A percentile compares a stretch with the other conserved stretches of the same genome.
Conservation (phyloP, 2,888 invertebrate genomes). For the Helobdella robusta region DNA sequence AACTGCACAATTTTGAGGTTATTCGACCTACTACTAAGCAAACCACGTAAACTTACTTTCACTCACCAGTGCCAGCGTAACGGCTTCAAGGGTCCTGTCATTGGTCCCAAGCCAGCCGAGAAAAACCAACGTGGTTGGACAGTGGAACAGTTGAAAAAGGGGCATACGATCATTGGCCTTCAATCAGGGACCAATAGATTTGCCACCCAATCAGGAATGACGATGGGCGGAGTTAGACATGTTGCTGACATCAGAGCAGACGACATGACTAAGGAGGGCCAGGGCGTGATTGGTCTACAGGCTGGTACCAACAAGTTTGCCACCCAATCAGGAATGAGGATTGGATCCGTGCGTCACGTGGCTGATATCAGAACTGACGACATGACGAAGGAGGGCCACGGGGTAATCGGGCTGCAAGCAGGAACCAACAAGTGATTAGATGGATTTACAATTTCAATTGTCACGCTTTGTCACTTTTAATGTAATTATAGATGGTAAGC, state of each 20-base stretch:
- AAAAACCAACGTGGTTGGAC: slow-evolving; percentile 41
- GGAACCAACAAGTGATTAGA: slow-evolving; percentile 24
- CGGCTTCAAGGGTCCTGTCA: slow-evolving; percentile 42
- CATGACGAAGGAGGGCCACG: slow-evolving; percentile 24
- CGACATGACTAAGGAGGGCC: slow-evolving; percentile 24
- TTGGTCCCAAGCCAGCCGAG: slow-evolving; percentile 45
- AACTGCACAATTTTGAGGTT: no score
- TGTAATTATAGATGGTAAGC: no score
- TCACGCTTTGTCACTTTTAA: no score
- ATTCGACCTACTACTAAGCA: no score
- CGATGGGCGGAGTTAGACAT: slow-evolving; percentile 38
- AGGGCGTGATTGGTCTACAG: slow-evolving; percentile 16
- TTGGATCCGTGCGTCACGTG: slow-evolving; percentile 19
- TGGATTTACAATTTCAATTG: no score
- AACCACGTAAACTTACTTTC: no score
- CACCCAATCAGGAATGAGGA: slow-evolving; percentile 16
- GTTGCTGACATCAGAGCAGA: slow-evolving; percentile 25
- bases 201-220: slow-evolving; percentile 44
- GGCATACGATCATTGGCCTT: slow-evolving; percentile 33
- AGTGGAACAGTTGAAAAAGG: slow-evolving; percentile 39
- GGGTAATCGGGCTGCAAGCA: slow-evolving; percentile 17
- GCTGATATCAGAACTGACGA: slow-evolving; percentile 21
- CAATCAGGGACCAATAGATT: slow-evolving; percentile 43
- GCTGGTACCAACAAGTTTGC: slow-evolving; percentile 24
- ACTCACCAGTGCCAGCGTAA: slow-evolving; percentile 38